Evolutionary conservation across 1,140 invertebrate species (phyloP).

Genomic region (Dendroctonus ponderosae): DNA sequence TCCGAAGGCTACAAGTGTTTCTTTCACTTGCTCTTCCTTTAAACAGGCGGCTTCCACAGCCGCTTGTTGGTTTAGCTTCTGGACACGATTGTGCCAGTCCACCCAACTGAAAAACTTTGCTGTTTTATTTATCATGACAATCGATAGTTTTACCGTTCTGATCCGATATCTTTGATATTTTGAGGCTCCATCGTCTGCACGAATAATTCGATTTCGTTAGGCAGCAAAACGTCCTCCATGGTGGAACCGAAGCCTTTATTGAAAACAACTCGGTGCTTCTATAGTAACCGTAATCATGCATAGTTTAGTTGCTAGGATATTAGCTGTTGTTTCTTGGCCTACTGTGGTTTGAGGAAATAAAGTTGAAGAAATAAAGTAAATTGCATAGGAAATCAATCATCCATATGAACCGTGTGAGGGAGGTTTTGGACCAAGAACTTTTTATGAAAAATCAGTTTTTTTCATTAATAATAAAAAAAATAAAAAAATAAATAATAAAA

Average conservation of each 20-base stretch:
- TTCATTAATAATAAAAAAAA: too few species aligned
- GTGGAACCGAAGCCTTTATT: not conserved
- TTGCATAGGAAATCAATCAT: too few species aligned
- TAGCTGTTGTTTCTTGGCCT: too few species aligned
- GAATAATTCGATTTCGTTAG: conserved; percentile 55
- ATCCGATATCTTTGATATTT: conserved; percentile 54
- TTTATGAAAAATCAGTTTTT: too few species aligned
- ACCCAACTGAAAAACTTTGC: conserved; percentile 60
- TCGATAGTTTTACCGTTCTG: conserved; percentile 49
- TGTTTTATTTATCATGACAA: conserved; percentile 24
- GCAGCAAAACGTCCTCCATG: conserved; percentile 52
- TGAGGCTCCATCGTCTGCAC: conserved; percentile 53
- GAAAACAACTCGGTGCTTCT: too few species aligned
- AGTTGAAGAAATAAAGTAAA: too few species aligned
- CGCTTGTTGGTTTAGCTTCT: conserved; percentile 78
- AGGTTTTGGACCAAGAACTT: too few species aligned
- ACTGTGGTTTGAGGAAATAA: too few species aligned
- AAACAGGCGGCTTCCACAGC: conserved; percentile 66
- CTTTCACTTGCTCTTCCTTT: conserved; percentile 72
- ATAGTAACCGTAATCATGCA: too few species aligned
- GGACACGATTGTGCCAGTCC: conserved; percentile 71
- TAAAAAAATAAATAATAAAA: too few species aligned
- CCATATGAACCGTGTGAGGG: too few species aligned
- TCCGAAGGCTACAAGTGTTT: conserved; percentile 62
- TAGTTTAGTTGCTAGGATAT: too few species aligned